Evolutionary conservation across 2,113 vertebrate genomes (phyloP).

Genomic region (Fukomys damarensis): DNA sequence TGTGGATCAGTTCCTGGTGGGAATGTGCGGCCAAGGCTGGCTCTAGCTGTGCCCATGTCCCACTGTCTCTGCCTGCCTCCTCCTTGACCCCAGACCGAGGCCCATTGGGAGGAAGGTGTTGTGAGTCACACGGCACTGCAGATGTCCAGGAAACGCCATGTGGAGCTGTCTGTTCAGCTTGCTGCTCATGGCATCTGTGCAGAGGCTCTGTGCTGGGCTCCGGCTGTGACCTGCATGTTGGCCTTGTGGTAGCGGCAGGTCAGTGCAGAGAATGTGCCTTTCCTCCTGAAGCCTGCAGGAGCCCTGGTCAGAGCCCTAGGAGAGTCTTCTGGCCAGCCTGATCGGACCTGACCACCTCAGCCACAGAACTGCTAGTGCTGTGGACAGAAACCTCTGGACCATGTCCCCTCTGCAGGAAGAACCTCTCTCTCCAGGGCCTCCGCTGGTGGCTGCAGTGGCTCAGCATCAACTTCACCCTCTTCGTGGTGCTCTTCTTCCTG

Average conservation of each 20-base stretch:
- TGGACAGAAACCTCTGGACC: neutral
- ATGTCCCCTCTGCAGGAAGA: conserved; percentile 87
- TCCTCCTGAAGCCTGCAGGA: neutral
- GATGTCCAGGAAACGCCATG: neutral
- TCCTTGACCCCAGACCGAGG: neutral
- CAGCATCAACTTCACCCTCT: conserved; percentile 91
- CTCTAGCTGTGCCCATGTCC: neutral
- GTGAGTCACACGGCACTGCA: neutral
- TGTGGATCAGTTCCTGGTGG: neutral
- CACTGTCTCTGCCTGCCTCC: neutral
- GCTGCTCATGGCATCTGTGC: neutral
- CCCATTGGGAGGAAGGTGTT: neutral
- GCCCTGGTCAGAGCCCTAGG: neutral
- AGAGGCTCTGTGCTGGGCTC: neutral
- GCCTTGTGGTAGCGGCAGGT: neutral
- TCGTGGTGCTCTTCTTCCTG: conserved; percentile 95
- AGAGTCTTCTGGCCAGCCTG: neutral
- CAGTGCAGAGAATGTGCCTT: neutral
- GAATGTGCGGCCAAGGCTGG: neutral
- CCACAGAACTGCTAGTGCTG: rapidly evolving
- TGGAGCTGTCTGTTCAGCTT: neutral
- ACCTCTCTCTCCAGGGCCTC: conserved; percentile 91
- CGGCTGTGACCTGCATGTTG: neutral
- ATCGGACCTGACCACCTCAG: neutral
- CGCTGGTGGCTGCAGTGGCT: conserved; percentile 92